phyloP scores from a whole-genome alignment of 2,888 invertebrate species.

The Pachliopta kotzebuea region DNA sequence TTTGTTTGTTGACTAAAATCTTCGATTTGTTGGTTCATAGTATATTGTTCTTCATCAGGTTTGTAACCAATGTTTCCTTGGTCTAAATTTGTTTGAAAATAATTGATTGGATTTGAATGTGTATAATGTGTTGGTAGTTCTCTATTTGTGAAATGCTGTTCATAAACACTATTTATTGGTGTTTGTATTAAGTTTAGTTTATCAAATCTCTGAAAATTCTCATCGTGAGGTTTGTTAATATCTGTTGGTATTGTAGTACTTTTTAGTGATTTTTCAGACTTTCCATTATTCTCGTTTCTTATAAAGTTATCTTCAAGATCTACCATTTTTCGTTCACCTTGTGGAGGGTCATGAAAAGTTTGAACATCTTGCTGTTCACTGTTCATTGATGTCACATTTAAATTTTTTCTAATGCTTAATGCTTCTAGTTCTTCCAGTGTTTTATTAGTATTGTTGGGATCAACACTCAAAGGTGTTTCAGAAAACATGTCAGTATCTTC shows the following conservation, averaged over 20 bases:
- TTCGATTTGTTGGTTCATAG: conserved; percentile 34
- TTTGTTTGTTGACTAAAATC: conserved; percentile 35
- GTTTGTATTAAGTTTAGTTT: conserved; percentile 3
- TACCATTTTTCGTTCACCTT: conserved; percentile 10
- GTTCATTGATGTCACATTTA: conserved; percentile 8
- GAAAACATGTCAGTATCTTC: conserved; percentile 36
- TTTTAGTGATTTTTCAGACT: not conserved
- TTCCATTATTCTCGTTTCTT: not conserved
- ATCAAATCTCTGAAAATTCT: conserved; percentile 4
- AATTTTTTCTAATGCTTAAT: conserved; percentile 38
- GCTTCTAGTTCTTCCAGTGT: conserved; percentile 43
- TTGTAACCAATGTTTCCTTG: conserved; percentile 21
- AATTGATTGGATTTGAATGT: not conserved
- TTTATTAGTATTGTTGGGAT: conserved; percentile 32
- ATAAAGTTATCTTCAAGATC: conserved; percentile 3
- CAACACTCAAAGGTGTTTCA: conserved; percentile 28
- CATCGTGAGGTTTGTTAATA: conserved; percentile 2
- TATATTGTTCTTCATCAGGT: conserved; percentile 34
- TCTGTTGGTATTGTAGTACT: not conserved
- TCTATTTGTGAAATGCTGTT: conserved; percentile 13
- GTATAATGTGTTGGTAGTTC: not conserved
- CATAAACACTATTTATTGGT: conserved; percentile 4
- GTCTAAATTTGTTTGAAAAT: conserved; percentile 10
- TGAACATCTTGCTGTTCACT: no score
- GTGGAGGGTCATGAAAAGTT: no score